phyloP scores from a whole-genome alignment of 1,140 invertebrate species.

The Drosophila auraria region DNA sequence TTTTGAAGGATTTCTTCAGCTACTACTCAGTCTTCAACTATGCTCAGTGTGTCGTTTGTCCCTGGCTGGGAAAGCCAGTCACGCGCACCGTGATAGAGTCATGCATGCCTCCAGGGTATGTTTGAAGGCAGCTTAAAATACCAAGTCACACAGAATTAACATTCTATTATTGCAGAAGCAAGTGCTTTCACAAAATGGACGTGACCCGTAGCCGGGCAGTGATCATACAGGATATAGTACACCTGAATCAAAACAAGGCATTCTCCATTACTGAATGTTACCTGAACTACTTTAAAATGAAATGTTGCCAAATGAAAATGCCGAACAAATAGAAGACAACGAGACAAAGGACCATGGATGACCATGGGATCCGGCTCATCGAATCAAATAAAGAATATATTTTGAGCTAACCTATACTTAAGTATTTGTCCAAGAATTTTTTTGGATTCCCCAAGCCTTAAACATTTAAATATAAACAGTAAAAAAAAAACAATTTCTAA shows the following conservation, averaged over 20 bases:
- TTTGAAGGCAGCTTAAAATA: background rate
- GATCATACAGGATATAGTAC: conserved; percentile 31
- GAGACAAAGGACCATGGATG: background rate
- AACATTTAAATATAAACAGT: background rate
- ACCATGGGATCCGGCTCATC: too few species aligned
- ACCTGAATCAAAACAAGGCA: conserved; percentile 16
- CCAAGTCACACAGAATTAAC: background rate
- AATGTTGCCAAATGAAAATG: background rate
- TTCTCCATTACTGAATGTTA: background rate
- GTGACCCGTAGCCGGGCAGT: background rate
- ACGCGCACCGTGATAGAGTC: fast-evolving
- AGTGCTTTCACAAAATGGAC: too few species aligned
- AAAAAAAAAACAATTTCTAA: background rate
- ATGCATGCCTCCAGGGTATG: conserved; percentile 25
- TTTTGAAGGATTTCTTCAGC: conserved; percentile 21
- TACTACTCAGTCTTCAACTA: conserved; percentile 31
- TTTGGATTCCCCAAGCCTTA: background rate
- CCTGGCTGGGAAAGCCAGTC: conserved; percentile 33
- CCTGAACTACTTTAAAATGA: background rate
- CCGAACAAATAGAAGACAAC: background rate
- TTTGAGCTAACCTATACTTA: background rate
- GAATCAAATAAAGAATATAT: background rate
- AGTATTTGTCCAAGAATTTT: background rate
- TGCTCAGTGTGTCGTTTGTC: conserved; percentile 2
- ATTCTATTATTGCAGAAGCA: conserved; percentile 4